phyloP scores from a whole-genome alignment of 2,113 vertebrate genomes.

The Myrmecophaga tridactyla region DNA sequence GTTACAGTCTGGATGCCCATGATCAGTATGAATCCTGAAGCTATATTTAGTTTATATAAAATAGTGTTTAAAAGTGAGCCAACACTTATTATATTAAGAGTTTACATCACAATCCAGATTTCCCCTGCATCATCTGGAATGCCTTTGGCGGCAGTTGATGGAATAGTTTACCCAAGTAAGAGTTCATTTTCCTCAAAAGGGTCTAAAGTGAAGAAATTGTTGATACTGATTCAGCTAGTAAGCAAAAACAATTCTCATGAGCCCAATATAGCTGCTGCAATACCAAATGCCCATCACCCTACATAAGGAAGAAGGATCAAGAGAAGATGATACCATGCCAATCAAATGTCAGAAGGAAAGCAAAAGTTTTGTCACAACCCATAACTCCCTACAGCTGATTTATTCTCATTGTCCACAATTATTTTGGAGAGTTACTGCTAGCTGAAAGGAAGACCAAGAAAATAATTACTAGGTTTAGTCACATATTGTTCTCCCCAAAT shows the following conservation, averaged over 20 bases:
- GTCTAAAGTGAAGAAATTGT: background rate
- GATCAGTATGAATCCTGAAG: background rate
- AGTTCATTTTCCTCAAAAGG: background rate
- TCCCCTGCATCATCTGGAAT: background rate
- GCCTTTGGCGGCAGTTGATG: background rate
- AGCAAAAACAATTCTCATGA: background rate
- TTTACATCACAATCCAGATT: background rate
- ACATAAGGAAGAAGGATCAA: background rate
- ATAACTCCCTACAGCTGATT: background rate
- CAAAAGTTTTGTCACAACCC: background rate
- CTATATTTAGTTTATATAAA: background rate
- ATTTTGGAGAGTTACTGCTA: background rate
- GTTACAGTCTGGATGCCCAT: background rate
- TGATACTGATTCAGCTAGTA: background rate
- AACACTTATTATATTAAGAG: background rate
- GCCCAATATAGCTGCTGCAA: background rate
- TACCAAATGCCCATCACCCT: background rate
- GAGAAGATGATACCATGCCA: background rate
- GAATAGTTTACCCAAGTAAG: background rate
- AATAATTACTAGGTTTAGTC: background rate
- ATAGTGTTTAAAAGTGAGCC: background rate
- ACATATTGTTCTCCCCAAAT: background rate
- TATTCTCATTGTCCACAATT: background rate
- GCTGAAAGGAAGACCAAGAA: background rate
- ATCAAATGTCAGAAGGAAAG: background rate